These are phyloP conservation scores for Plodia interpunctella DNA, from an alignment of 1,140 invertebrate species.

Conservation along the genomic window DNA sequence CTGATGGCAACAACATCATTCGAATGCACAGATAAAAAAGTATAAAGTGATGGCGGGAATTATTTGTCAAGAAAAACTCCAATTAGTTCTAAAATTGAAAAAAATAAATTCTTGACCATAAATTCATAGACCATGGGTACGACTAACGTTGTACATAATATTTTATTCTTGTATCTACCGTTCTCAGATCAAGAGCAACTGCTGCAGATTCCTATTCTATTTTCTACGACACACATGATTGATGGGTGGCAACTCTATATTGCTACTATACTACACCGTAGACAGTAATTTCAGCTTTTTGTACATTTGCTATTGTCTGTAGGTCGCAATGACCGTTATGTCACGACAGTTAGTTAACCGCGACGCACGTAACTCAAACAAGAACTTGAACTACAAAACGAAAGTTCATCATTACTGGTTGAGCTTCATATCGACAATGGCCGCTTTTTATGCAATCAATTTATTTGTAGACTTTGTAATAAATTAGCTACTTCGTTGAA, in stretches of 20 bases:
- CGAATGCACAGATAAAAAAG: no score
- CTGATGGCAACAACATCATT: no score
- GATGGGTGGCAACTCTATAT: background rate
- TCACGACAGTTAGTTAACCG: background rate
- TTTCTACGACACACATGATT: background rate
- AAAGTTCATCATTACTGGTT: slow-evolving; percentile 3
- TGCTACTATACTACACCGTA: background rate
- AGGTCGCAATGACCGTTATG: background rate
- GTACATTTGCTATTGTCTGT: background rate
- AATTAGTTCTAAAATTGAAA: no score
- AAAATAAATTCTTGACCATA: no score
- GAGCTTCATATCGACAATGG: no score
- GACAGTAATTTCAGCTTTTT: background rate
- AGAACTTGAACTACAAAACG: background rate
- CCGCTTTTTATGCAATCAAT: no score
- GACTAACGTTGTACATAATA: no score
- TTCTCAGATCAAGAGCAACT: background rate
- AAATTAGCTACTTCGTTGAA: no score
- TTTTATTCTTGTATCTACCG: background rate
- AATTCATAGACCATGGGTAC: no score
- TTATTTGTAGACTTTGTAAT: no score
- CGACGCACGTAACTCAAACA: background rate
- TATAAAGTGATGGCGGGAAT: no score
- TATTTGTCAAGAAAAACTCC: no score
- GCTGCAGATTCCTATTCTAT: background rate